Evolutionary conservation across 2,797 vertebrate genomes (phyloP).

Genomic region (Neostethus bicornis): DNA sequence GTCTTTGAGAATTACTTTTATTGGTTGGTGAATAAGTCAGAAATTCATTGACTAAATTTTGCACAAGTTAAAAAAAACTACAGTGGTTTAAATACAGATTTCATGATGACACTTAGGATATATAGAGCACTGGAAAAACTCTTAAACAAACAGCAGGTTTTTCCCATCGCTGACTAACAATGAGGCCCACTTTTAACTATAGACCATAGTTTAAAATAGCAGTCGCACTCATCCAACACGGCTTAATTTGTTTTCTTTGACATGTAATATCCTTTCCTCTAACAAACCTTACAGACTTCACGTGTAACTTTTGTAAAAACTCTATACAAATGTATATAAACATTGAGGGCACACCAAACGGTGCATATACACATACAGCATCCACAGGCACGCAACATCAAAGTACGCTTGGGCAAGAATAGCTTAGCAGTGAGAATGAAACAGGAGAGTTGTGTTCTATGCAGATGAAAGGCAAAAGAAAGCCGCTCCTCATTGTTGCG

Average conservation of each 20-base stretch:
- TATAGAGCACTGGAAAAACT: constrained; percentile 1
- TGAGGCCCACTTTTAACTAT: neutral
- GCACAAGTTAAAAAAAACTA: constrained; percentile 4
- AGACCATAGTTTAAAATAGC: constrained; percentile 1
- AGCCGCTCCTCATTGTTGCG: constrained; percentile 71
- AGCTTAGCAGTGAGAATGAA: constrained; percentile 74
- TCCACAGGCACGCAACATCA: constrained; percentile 49
- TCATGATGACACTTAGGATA: neutral
- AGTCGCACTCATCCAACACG: constrained; percentile 2
- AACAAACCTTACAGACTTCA: constrained; percentile 21
- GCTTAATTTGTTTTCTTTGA: constrained; percentile 9
- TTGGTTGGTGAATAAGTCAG: constrained; percentile 37
- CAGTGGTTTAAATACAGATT: constrained; percentile 18
- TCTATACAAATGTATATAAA: constrained; percentile 7
- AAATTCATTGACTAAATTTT: constrained; percentile 5
- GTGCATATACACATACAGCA: constrained; percentile 13
- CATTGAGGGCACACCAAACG: constrained; percentile 10
- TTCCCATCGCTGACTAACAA: neutral
- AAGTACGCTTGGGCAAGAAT: constrained; percentile 67
- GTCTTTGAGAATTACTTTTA: constrained; percentile 39
- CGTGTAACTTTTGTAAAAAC: constrained; percentile 27
- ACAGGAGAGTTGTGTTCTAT: constrained; percentile 72
- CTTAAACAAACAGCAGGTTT: neutral
- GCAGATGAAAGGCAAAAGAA: constrained; percentile 75
- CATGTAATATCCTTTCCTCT: constrained; percentile 1